These are phyloP conservation scores for Poicephalus meyeri DNA, from an alignment of 2,113 vertebrate species.

Conservation along the genomic window DNA sequence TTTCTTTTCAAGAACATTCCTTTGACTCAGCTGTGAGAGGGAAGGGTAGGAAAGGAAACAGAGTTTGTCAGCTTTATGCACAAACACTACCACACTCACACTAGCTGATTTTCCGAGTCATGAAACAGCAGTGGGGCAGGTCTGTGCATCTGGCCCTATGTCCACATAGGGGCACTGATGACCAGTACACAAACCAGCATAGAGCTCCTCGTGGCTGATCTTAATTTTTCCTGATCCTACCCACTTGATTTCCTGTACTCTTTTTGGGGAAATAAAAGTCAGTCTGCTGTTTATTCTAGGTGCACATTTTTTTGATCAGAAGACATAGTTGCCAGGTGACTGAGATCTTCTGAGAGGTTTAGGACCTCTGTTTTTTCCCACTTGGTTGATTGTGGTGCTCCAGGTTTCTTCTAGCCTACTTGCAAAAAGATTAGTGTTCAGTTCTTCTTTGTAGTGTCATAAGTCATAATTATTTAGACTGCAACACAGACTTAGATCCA, in stretches of 20 bases:
- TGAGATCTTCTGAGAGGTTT: background rate
- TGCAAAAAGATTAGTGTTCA: background rate
- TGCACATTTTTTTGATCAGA: background rate
- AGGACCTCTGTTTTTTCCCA: background rate
- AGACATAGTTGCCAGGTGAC: background rate
- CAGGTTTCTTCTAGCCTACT: background rate
- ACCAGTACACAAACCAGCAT: background rate
- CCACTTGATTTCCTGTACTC: rapidly evolving
- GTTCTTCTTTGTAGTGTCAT: background rate
- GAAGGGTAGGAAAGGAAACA: background rate
- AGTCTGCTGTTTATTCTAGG: background rate
- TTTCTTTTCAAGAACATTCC: background rate
- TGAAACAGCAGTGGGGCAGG: background rate
- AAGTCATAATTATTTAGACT: background rate
- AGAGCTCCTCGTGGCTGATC: background rate
- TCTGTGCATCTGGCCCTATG: background rate
- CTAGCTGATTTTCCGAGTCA: background rate
- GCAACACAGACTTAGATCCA: background rate
- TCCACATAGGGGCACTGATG: background rate
- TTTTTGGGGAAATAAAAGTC: background rate
- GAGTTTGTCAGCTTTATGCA: background rate
- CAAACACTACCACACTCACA: rapidly evolving
- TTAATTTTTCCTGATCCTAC: background rate
- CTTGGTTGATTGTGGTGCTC: background rate
- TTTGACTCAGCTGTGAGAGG: background rate